A percentile compares a stretch with the other conserved stretches of the same genome.
Conservation (phyloP, 1,140 invertebrate species). For the Vollenhovia emeryi region DNA sequence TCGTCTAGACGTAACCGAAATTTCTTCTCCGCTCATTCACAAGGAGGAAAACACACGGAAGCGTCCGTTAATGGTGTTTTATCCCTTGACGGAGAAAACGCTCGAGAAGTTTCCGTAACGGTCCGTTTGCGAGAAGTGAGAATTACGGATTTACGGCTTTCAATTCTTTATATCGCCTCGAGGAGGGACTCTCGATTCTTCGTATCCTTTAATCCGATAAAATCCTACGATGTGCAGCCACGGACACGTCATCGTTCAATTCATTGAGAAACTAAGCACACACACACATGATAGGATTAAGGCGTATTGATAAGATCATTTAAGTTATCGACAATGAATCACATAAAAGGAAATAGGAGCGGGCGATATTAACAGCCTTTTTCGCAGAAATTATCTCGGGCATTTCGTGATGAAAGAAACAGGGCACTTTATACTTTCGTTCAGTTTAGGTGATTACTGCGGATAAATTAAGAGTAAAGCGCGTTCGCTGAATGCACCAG, state of each 20-base stretch:
- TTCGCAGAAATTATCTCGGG: not conserved
- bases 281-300: not conserved
- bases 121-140: not conserved
- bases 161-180: not conserved
- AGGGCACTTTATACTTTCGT: not conserved
- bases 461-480: not conserved
- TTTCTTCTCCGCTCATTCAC: not conserved
- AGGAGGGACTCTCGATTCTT: not conserved
- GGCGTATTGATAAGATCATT: not conserved
- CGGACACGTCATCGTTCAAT: not conserved
- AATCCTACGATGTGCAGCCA: not conserved
- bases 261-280: not conserved
- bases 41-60: not conserved
- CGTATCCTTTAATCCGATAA: conserved; percentile 15
- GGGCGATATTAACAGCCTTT: not conserved
- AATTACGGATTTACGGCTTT: not conserved
- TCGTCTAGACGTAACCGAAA: not conserved
- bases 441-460: not conserved
- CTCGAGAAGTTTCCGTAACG: not conserved
- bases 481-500: not conserved
- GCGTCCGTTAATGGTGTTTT: conserved; percentile 4
- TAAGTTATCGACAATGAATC: not conserved
- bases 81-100: not conserved
- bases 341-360: not conserved
- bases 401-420: not conserved